phyloP scores from a whole-genome alignment of 2,113 vertebrate genomes.

The western clawed frog (Xenopus tropicalis) region UCB_Xtro_10.0 CM004447.2:121228001-121228500 shows the following conservation, averaged over 20 bases:
- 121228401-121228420: constrained; percentile 48
- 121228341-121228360: constrained; percentile 45
- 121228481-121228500: constrained; percentile 48
- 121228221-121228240: constrained; percentile 60
- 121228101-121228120: constrained; percentile 78
- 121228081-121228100: constrained; percentile 75
- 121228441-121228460: constrained; percentile 38
- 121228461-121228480: constrained; percentile 46
- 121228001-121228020: constrained; percentile 59
- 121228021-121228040: constrained; percentile 69
- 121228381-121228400: constrained; percentile 56
- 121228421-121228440: constrained; percentile 46
- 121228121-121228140: constrained; percentile 65
- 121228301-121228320: constrained; percentile 53
- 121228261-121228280: constrained; percentile 20
- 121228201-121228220: constrained; percentile 62
- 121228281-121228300: constrained; percentile 44
- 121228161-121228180: constrained; percentile 53
- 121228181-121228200: constrained; percentile 48
- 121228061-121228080: constrained; percentile 73
- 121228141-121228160: constrained; percentile 53
- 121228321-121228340: constrained; percentile 35
- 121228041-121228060: constrained; percentile 67
- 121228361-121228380: constrained; percentile 47
- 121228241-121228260: constrained; percentile 49